phyloP scores from a whole-genome alignment of 2,888 invertebrate species.

The Polydrusus pterygomalis region DNA sequence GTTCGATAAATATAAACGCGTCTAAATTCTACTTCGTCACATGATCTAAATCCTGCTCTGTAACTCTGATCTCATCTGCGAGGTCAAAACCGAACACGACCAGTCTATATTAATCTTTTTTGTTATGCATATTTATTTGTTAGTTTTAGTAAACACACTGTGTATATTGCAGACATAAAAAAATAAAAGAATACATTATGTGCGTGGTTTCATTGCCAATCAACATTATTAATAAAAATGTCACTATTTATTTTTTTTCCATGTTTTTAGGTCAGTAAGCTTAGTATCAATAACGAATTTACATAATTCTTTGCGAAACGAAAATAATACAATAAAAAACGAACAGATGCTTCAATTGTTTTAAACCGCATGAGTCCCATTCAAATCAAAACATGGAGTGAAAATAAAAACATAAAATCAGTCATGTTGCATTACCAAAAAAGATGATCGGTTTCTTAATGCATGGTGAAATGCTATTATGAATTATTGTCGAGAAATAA shows the following conservation, averaged over 20 bases:
- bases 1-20: too few relatives aligned
- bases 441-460: slow-evolving; percentile 31
- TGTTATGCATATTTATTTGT: too few relatives aligned
- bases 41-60: too few relatives aligned
- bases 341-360: slow-evolving; percentile 52
- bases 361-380: slow-evolving; percentile 47
- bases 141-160: too few relatives aligned
- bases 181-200: neutral
- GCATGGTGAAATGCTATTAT: slow-evolving; percentile 17
- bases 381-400: slow-evolving; percentile 37
- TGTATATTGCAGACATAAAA: neutral
- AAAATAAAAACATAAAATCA: slow-evolving; percentile 34
- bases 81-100: too few relatives aligned
- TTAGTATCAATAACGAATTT: slow-evolving; percentile 43
- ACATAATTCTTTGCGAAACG: slow-evolving; percentile 47
- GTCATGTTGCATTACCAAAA: slow-evolving; percentile 41
- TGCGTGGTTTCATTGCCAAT: neutral
- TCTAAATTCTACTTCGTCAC: too few relatives aligned
- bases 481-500: neutral
- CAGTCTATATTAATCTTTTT: too few relatives aligned
- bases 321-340: slow-evolving; percentile 41
- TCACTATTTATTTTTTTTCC: slow-evolving; percentile 22
- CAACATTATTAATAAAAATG: slow-evolving; percentile 13
- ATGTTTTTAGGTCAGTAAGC: slow-evolving; percentile 41
- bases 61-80: too few relatives aligned